Base-by-base conservation (phyloP, 2,888 invertebrate genomes). In the Sinelater perroti region DNA sequence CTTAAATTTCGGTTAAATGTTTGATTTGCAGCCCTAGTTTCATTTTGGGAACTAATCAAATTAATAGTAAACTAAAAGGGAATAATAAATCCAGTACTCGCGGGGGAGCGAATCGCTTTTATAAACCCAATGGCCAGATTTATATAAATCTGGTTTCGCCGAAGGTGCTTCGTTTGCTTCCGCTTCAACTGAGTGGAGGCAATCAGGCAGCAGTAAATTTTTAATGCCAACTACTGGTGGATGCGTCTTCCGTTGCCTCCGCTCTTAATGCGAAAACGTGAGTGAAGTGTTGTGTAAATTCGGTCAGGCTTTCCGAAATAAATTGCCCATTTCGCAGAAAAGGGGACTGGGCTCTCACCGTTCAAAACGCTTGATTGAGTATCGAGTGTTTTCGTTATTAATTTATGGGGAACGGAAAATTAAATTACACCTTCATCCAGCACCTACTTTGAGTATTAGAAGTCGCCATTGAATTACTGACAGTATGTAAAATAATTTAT, bases 211-310 rank as follows among this genome's bases (percentile, higher is more conserved):
- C 17, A 36, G 36, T 35, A 35, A 44, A 44, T 33, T 44, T 26
- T 52, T 42, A 44, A 44, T 52, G 44, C 20, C 11, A 31, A 16
- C 26, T 35, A 44, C 33, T 40, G 30, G 51, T 40, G 35, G 42
- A 35, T 50, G 28, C 42, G 50, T 50, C 50, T 56, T 56, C 44
- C 50, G 24, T 56, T 50, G 56, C 49, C 45, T 50, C 50, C 35
- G 20, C 21, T 33, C 33, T 14, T 50, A 50, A 56, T 46, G 44
- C 30, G 51, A 46, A 57, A 57, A 38, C 51, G 51, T 57, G 52
- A 57, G 57, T 52, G 57, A 57, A 57, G 57, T 52, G 57, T 57
- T 57, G 57, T 57, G 57, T 57, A 57, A 57, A 57, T 57, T 57
- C 51, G 57, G 45, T 44, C 57, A 52, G 46, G 51, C 40, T 35